Evolutionary conservation across 2,888 invertebrate genomes (phyloP).

Genomic region (Mesochorus sp.): DNA sequence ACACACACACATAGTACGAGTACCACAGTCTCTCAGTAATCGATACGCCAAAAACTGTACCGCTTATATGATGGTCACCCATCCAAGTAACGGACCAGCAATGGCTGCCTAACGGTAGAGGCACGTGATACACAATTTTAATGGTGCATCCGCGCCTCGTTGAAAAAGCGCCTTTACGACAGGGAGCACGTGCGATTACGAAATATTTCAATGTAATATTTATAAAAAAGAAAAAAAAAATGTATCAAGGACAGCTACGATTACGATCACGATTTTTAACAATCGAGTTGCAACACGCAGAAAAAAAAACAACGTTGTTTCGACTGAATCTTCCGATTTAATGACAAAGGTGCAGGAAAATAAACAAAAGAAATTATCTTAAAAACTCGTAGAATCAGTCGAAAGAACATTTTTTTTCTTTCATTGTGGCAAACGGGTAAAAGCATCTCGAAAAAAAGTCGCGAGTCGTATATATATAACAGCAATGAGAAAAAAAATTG

Average conservation of each 20-base stretch:
- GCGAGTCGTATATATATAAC: conserved; percentile 27
- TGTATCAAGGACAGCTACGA: neutral
- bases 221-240: neutral
- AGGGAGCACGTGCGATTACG: neutral
- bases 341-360: neutral
- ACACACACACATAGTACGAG: too few species aligned
- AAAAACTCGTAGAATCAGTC: neutral
- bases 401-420: neutral
- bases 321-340: neutral
- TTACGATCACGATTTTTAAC: neutral
- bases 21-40: too few species aligned
- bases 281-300: neutral
- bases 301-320: neutral
- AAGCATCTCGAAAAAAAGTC: neutral
- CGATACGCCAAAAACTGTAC: too few species aligned
- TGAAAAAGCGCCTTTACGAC: too few species aligned
- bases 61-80: too few species aligned
- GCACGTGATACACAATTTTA: too few species aligned
- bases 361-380: too few species aligned
- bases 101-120: too few species aligned
- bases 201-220: neutral
- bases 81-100: too few species aligned
- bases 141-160: too few species aligned
- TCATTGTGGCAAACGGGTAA: neutral
- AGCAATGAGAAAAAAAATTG: conserved; percentile 16